Base-by-base conservation (phyloP, 2,113 vertebrate species). In the Psilopogon haemacephalus region DNA sequence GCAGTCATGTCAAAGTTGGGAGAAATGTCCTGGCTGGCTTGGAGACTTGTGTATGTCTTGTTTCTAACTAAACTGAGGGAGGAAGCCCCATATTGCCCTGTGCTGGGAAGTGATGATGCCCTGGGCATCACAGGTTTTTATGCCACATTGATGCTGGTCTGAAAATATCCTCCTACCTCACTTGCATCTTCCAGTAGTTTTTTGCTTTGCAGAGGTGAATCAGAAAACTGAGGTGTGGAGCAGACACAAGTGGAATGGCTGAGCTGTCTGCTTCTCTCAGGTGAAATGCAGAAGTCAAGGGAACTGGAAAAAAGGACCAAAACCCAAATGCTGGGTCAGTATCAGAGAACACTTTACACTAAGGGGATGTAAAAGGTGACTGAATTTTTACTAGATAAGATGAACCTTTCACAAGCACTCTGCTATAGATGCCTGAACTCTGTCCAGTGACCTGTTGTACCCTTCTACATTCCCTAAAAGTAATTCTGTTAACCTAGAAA, bases 251-350 rank as follows among this genome's bases (percentile, higher is more conserved):
- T 12, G 30, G 0, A 1, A 18, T 11, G 70, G 26, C 20, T 48
- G 64, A 86, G 55, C 6, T 79, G 35, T 32, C 72, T 86, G 23
- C 30, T 90, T 12, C 33, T 80, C 44, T 21, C 50, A 59, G 78
- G 76, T 88, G 79, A 67, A 74, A 67, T 63, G 37, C 24, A 76
- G 70, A 71, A 92, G 78, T 42, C 59, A 74, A 88, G 35, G 42
- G 58, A 86, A 70, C 1, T 15, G 24, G 67, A 76, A 20, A 81
- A 80, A 81, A 75, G 11, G 58, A 86, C 38, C 56, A 4, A 73
- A 88, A 86, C 6, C 23, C 23, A 46, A 55, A 52, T 1, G 1
- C 20, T 33, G 16, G 50, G 33, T 89, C 85, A 56, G 52, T 46
- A 24, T 2, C 1, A 65, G 55, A 59, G 5, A 12, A 26, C 30